phyloP scores from a whole-genome alignment of 2,888 invertebrate genomes.

The Hofmannophila pseudospretella region DNA sequence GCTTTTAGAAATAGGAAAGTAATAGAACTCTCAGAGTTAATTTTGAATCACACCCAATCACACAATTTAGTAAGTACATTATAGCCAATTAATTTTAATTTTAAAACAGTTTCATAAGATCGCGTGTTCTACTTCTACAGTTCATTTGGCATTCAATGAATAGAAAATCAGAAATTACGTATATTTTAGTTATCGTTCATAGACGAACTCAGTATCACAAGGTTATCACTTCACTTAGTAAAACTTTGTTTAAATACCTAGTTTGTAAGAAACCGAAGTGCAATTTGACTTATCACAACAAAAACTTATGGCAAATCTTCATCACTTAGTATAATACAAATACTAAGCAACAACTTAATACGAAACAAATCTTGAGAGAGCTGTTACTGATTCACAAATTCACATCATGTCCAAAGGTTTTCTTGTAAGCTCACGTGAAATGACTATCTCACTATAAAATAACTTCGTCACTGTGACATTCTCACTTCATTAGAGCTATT shows the following conservation, averaged over 20 bases:
- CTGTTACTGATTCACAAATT: not conserved
- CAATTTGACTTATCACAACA: not conserved
- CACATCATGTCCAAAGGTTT: too few species aligned
- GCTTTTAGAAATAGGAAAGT: too few species aligned
- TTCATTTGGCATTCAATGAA: conserved; percentile 42
- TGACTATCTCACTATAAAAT: too few species aligned
- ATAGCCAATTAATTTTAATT: conserved; percentile 57
- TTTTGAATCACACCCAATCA: conserved; percentile 12
- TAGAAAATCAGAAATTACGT: conserved; percentile 35
- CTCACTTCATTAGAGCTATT: too few species aligned
- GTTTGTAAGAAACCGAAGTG: not conserved
- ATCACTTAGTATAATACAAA: not conserved
- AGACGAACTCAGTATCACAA: conserved; percentile 56
- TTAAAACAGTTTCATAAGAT: conserved; percentile 28
- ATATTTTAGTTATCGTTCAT: conserved; percentile 33
- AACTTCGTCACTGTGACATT: too few species aligned
- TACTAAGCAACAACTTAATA: too few species aligned
- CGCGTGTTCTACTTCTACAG: conserved; percentile 67
- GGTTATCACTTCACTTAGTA: conserved; percentile 41
- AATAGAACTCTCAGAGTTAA: too few species aligned
- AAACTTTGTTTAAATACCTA: not conserved
- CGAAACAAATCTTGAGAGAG: not conserved
- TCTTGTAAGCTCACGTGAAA: too few species aligned
- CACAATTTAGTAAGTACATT: conserved; percentile 57
- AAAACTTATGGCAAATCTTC: not conserved